These are phyloP conservation scores for Megaceryle torquata DNA, from an alignment of 2,113 vertebrate genomes.

Conservation along the genomic window DNA sequence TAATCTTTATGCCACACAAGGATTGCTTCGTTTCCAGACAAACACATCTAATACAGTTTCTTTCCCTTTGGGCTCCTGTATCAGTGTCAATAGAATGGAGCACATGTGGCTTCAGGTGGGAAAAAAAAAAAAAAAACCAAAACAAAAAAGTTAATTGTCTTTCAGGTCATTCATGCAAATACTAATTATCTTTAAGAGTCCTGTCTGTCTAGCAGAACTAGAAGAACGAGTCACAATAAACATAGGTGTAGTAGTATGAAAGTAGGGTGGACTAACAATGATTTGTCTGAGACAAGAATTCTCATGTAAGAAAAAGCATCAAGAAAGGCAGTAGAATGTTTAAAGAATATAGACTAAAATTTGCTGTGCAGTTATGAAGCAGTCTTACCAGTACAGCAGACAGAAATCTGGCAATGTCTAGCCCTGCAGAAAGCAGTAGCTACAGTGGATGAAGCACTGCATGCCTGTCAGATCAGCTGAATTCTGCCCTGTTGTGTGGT, in stretches of 20 bases:
- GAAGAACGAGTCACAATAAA: constrained; percentile 28
- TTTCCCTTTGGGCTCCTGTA: background rate
- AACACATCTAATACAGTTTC: background rate
- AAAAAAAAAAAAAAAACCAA: background rate
- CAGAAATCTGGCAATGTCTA: background rate
- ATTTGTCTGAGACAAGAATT: background rate
- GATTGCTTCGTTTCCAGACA: background rate
- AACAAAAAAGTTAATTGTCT: background rate
- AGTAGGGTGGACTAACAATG: background rate
- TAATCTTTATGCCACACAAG: background rate
- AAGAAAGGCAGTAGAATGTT: background rate
- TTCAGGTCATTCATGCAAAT: background rate
- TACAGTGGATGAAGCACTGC: background rate
- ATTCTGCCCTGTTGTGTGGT: background rate
- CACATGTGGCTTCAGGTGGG: background rate
- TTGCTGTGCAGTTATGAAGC: background rate
- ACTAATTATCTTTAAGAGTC: constrained; percentile 14
- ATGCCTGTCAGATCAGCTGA: background rate
- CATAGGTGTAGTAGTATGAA: background rate
- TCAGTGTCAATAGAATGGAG: background rate
- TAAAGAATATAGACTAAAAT: background rate
- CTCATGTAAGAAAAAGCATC: background rate
- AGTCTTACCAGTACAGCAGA: background rate
- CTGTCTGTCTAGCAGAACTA: constrained; percentile 19
- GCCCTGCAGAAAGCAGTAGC: background rate